A percentile compares a stretch with the other conserved stretches of the same genome.
Conservation (phyloP, 1,140 invertebrate genomes). For the Papilio glaucus region DNA sequence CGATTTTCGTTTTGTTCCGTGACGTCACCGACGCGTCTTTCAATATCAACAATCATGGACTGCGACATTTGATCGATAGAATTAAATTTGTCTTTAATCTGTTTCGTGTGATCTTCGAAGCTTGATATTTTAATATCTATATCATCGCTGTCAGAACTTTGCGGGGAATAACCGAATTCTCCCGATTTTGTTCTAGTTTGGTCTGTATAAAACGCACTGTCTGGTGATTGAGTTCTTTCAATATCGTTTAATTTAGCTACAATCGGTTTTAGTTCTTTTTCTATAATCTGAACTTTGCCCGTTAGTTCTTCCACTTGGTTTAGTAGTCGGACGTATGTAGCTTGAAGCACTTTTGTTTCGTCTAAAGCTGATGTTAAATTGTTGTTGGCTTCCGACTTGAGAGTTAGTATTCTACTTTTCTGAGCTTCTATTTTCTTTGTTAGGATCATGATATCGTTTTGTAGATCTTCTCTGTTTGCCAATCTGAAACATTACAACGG, state of each 20-base stretch:
- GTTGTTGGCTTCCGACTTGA: slow-evolving; percentile 87
- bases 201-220: slow-evolving; percentile 76
- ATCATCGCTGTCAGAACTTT: slow-evolving; percentile 80
- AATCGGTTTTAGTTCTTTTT: slow-evolving; percentile 85
- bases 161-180: slow-evolving; percentile 80
- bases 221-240: slow-evolving; percentile 72
- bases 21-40: slow-evolving; percentile 64
- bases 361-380: slow-evolving; percentile 85
- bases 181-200: slow-evolving; percentile 77
- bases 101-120: slow-evolving; percentile 73
- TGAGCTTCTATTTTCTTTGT: slow-evolving; percentile 86
- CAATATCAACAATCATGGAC: slow-evolving; percentile 82
- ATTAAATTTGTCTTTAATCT: slow-evolving; percentile 78
- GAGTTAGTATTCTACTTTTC: slow-evolving; percentile 85
- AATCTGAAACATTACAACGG: slow-evolving; percentile 85
- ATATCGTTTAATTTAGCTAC: slow-evolving; percentile 78
- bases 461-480: slow-evolving; percentile 91
- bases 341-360: slow-evolving; percentile 86
- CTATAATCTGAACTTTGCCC: slow-evolving; percentile 84
- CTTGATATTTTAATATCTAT: slow-evolving; percentile 71
- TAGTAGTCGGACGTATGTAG: slow-evolving; percentile 85
- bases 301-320: slow-evolving; percentile 86
- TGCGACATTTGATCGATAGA: slow-evolving; percentile 85
- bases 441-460: slow-evolving; percentile 89
- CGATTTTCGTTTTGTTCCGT: slow-evolving; percentile 55